Evolutionary conservation across 2,797 vertebrate species (phyloP).

Genomic region (Parotocinclus haroldoi): DNA sequence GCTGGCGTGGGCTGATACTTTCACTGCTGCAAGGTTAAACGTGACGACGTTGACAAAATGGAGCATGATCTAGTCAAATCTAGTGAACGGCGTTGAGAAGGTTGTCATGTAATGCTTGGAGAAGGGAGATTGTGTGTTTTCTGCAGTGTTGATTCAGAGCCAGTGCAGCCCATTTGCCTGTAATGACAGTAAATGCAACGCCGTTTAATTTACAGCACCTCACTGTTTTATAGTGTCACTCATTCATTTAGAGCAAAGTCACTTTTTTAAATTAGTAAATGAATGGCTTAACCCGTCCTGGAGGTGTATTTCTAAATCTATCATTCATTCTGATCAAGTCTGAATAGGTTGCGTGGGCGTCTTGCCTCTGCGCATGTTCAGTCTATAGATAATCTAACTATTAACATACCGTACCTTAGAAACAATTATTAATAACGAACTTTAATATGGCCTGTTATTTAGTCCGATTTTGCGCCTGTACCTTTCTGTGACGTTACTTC

Average conservation of each 20-base stretch:
- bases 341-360: neutral
- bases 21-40: neutral
- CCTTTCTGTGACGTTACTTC: too few species aligned
- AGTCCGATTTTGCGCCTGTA: too few species aligned
- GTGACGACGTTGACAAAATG: neutral
- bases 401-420: too few species aligned
- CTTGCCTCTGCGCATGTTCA: neutral
- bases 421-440: too few species aligned
- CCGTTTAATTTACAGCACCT: neutral
- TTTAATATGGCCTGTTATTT: too few species aligned
- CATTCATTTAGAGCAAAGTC: too few species aligned
- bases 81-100: neutral
- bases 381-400: neutral
- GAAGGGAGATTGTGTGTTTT: neutral
- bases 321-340: neutral
- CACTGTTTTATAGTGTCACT: too few species aligned
- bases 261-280: neutral
- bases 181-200: slow-evolving; percentile 17
- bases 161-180: slow-evolving; percentile 8
- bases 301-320: too few species aligned
- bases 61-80: neutral
- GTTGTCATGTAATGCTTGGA: neutral
- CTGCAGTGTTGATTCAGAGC: slow-evolving; percentile 41
- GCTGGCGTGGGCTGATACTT: neutral
- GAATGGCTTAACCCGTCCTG: too few species aligned